These are phyloP conservation scores for Aplysia californica DNA, from an alignment of 1,140 invertebrate genomes.

Conservation along the genomic window DNA sequence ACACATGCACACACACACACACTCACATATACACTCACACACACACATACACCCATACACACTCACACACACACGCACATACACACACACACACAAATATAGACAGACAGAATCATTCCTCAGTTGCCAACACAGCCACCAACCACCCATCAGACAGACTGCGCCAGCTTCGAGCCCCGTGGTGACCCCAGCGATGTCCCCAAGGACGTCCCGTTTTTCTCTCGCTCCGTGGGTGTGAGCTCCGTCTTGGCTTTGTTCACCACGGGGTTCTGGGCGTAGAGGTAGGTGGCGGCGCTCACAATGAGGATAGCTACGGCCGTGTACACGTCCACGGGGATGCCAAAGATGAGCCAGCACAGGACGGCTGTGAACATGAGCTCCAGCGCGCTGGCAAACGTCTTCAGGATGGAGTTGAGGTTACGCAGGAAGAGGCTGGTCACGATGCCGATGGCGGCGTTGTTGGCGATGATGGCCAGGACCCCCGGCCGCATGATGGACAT, in stretches of 20 bases:
- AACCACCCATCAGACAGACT: too few relatives aligned
- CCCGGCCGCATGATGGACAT: constrained; percentile 73
- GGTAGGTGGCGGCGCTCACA: constrained; percentile 83
- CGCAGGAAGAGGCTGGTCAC: constrained; percentile 94
- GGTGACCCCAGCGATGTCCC: too few relatives aligned
- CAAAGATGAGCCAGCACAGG: constrained; percentile 89
- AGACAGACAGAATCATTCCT: too few relatives aligned
- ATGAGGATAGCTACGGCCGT: constrained; percentile 86
- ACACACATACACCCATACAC: too few relatives aligned
- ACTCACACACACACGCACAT: too few relatives aligned
- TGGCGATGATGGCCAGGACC: constrained; percentile 86
- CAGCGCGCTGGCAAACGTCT: constrained; percentile 94
- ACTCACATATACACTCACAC: too few relatives aligned
- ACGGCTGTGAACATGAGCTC: constrained; percentile 93
- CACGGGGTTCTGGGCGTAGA: constrained; percentile 93
- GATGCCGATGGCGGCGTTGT: constrained; percentile 92
- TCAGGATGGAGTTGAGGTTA: constrained; percentile 94
- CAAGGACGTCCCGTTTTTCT: too few relatives aligned
- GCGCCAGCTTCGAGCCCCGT: too few relatives aligned
- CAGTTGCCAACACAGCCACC: too few relatives aligned
- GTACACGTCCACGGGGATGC: constrained; percentile 85
- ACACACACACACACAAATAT: too few relatives aligned
- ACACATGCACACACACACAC: too few relatives aligned
- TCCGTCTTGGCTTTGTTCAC: constrained; percentile 58
- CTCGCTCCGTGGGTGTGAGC: too few relatives aligned